Conservation (phyloP, 2,888 invertebrate genomes). For the Hoplodrina blanda region DNA sequence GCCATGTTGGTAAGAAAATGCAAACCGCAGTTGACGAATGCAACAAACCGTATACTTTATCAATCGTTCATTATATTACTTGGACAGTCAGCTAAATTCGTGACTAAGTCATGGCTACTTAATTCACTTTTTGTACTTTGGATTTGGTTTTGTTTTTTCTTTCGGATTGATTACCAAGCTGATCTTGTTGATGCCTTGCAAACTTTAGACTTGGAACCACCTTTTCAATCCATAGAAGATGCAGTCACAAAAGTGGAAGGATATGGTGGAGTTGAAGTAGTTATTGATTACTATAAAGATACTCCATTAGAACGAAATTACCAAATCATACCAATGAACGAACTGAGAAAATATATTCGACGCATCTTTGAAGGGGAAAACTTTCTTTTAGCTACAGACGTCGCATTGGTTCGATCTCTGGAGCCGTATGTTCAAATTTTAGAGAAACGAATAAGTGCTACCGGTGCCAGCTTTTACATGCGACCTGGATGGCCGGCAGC, state of each 20-base stretch:
- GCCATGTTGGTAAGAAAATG: constrained; percentile 60
- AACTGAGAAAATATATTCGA: constrained; percentile 60
- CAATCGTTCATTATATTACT: constrained; percentile 73
- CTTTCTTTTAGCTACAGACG: constrained; percentile 70
- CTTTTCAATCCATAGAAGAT: constrained; percentile 67
- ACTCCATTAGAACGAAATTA: constrained; percentile 66
- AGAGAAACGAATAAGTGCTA: constrained; percentile 61
- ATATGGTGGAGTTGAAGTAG: constrained; percentile 69
- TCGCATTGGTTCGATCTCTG: constrained; percentile 51
- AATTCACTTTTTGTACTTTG: constrained; percentile 75
- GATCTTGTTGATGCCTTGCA: constrained; percentile 74
- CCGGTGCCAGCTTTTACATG: constrained; percentile 70
- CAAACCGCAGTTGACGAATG: constrained; percentile 45
- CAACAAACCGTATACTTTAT: constrained; percentile 59
- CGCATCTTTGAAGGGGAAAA: constrained; percentile 71
- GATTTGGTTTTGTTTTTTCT: constrained; percentile 80
- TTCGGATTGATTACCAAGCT: constrained; percentile 79
- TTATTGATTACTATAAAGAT: constrained; percentile 66
- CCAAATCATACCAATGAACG: constrained; percentile 53
- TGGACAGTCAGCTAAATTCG: constrained; percentile 72
- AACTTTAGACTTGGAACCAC: constrained; percentile 70
- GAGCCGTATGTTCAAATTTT: constrained; percentile 69
- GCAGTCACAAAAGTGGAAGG: constrained; percentile 69
- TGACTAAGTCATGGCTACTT: constrained; percentile 68
- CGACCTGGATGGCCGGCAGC: constrained; percentile 78